phyloP scores from a whole-genome alignment of 2,113 vertebrate genomes.

The Crotalus tigris region DNA sequence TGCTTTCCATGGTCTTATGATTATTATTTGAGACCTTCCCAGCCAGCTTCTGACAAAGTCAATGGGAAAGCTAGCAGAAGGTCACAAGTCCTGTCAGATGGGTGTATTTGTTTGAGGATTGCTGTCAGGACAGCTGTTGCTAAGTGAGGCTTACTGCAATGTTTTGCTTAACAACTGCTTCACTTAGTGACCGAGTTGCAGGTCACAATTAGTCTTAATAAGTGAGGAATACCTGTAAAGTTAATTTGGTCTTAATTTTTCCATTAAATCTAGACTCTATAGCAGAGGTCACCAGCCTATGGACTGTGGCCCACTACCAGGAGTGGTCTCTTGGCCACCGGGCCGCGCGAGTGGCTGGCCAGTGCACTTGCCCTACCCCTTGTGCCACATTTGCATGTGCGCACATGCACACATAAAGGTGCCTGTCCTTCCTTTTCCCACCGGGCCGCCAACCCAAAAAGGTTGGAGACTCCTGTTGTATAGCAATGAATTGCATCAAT shows the following conservation, averaged over 20 bases:
- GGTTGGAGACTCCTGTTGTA: no score
- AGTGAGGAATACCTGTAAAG: neutral
- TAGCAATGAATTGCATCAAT: neutral
- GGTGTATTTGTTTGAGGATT: no score
- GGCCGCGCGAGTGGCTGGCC: no score
- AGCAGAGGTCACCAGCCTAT: neutral
- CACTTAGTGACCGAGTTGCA: neutral
- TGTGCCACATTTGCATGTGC: no score
- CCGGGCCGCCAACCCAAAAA: no score
- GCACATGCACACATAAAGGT: no score
- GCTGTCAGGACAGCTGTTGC: neutral
- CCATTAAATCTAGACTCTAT: neutral
- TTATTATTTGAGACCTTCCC: neutral
- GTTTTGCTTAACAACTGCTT: neutral
- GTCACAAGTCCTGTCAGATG: neutral
- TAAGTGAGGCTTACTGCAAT: neutral
- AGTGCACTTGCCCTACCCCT: no score
- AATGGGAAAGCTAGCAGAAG: neutral
- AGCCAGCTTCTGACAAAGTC: neutral
- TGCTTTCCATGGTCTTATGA: neutral
- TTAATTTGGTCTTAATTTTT: neutral
- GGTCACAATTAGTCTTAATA: neutral
- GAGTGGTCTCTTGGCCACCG: no score
- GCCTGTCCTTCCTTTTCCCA: no score
- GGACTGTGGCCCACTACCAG: no score